phyloP scores from a whole-genome alignment of 2,888 invertebrate species.

The Archips crataeganus region DNA sequence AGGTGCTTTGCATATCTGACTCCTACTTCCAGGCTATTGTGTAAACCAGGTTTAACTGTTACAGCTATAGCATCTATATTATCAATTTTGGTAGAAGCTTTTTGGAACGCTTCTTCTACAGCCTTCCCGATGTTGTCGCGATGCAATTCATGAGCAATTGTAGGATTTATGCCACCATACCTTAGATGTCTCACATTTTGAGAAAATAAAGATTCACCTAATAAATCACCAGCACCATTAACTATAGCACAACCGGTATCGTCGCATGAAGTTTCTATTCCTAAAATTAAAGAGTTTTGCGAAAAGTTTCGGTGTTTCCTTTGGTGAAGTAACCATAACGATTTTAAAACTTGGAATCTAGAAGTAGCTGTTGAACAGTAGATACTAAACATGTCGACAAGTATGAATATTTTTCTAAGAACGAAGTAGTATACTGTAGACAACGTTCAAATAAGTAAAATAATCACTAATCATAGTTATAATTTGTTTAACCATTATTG shows the following conservation, averaged over 20 bases:
- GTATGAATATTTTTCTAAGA: not conserved
- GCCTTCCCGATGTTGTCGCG: conserved; percentile 90
- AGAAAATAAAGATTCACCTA: conserved; percentile 93
- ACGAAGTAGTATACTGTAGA: not conserved
- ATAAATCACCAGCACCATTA: conserved; percentile 88
- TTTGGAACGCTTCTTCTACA: conserved; percentile 88
- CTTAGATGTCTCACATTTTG: conserved; percentile 91
- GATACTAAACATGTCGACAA: conserved; percentile 21
- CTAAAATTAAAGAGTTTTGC: conserved; percentile 85
- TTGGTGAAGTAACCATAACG: conserved; percentile 5
- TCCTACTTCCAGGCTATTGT: conserved; percentile 92
- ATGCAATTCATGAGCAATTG: conserved; percentile 93
- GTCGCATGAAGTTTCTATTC: conserved; percentile 99
- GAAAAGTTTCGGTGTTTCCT: conserved; percentile 26
- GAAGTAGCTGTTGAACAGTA: not conserved
- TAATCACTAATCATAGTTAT: not conserved
- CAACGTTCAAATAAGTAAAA: not conserved
- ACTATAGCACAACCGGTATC: conserved; percentile 98
- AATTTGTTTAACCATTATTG: not conserved
- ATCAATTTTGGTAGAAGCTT: conserved; percentile 85
- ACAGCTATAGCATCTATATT: conserved; percentile 95
- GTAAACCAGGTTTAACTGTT: conserved; percentile 95
- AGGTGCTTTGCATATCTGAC: conserved; percentile 93
- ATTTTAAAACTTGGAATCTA: conserved; percentile 8
- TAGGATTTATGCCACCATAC: conserved; percentile 96